phyloP scores from a whole-genome alignment of 2,113 vertebrate genomes.

The Elanus axillaris region DNA sequence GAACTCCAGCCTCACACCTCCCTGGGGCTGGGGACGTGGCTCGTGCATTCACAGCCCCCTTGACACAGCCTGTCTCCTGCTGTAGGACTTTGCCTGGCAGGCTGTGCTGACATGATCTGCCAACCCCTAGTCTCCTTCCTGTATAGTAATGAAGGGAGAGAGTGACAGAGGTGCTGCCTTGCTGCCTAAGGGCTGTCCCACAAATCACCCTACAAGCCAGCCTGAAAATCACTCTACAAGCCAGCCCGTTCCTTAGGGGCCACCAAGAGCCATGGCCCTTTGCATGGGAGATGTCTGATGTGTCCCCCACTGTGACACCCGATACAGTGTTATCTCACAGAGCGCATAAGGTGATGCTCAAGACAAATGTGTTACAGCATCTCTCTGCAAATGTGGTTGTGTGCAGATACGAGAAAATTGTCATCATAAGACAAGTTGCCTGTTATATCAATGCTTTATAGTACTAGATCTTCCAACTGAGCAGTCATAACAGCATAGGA shows the following conservation, averaged over 20 bases:
- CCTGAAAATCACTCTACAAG: not conserved
- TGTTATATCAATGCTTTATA: not conserved
- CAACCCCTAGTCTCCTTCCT: not conserved
- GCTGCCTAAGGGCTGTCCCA: not conserved
- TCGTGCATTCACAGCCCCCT: rapidly evolving
- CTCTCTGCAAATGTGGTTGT: not conserved
- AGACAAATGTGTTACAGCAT: not conserved
- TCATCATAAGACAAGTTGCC: not conserved
- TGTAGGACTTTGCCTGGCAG: not conserved
- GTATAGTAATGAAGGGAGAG: rapidly evolving
- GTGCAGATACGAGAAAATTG: not conserved
- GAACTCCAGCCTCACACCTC: not conserved
- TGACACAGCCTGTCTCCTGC: not conserved
- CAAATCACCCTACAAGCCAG: not conserved
- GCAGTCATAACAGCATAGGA: rapidly evolving
- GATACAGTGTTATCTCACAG: not conserved
- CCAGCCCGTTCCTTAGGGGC: not conserved
- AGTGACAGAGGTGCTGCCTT: not conserved
- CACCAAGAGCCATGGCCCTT: not conserved
- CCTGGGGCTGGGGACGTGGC: not conserved
- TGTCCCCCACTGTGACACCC: rapidly evolving
- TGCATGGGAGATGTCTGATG: not conserved
- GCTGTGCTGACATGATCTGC: not conserved
- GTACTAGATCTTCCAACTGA: not conserved
- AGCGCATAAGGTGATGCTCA: not conserved